Conservation (phyloP, 2,113 vertebrate genomes). For the Coptodon bakossiorum region DNA sequence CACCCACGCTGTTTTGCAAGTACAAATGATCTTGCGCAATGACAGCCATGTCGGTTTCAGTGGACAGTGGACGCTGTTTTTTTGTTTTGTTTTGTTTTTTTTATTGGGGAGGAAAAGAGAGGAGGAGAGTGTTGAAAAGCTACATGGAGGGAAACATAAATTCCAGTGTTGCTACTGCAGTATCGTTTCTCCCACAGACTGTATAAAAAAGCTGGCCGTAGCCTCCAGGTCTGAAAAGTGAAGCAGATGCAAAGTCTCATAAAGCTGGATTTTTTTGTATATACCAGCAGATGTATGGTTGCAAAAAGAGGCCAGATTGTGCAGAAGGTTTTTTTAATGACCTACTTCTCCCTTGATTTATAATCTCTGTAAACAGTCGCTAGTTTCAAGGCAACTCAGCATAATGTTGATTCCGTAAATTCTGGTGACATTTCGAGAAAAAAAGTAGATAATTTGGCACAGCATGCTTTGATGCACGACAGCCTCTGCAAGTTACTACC, state of each 20-base stretch:
- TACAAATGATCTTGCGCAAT: constrained; percentile 26
- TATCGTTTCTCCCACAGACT: neutral
- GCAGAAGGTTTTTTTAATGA: neutral
- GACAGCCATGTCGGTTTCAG: neutral
- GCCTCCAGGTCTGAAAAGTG: neutral
- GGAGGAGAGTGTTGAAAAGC: constrained; percentile 38
- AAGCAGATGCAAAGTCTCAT: neutral
- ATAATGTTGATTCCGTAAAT: neutral
- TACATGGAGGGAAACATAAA: constrained; percentile 40
- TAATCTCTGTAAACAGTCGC: neutral
- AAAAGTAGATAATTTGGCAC: neutral
- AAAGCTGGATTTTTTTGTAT: neutral
- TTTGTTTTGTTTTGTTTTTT: neutral
- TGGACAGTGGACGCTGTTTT: constrained; percentile 11
- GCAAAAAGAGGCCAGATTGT: neutral
- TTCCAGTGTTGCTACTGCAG: constrained; percentile 29
- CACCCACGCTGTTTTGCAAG: constrained; percentile 33
- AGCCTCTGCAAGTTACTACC: neutral
- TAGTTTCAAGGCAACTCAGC: neutral
- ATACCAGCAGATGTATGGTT: neutral
- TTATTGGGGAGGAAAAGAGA: constrained; percentile 26
- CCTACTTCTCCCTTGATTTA: neutral
- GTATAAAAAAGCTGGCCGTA: neutral
- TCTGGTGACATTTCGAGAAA: neutral
- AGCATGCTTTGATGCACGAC: neutral